Conservation (phyloP, 2,113 vertebrate genomes). For the Malurus alboscapulatus region DNA sequence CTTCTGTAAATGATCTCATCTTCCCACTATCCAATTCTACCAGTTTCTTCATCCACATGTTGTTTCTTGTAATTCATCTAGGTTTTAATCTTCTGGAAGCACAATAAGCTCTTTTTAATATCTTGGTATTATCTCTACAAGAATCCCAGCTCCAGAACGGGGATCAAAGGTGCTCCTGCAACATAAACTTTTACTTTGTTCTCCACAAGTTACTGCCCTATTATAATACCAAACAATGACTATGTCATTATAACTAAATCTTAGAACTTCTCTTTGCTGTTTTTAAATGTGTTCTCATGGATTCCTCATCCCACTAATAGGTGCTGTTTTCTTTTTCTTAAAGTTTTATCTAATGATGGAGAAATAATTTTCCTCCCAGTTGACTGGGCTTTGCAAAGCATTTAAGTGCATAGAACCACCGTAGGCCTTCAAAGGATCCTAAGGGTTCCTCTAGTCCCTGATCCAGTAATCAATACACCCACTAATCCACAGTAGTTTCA, state of each 20-base stretch:
- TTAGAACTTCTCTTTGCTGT: background rate
- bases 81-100: background rate
- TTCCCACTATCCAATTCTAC: background rate
- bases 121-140: background rate
- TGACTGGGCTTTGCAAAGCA: background rate
- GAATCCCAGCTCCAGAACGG: background rate
- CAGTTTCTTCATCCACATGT: background rate
- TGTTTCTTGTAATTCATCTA: background rate
- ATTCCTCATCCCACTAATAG: background rate
- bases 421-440: background rate
- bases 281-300: background rate
- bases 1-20: conserved; percentile 11
- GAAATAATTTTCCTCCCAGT: background rate
- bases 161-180: background rate
- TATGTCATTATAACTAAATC: background rate
- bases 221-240: background rate
- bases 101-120: background rate
- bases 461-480: background rate
- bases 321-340: background rate
- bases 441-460: background rate
- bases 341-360: background rate
- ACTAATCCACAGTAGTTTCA: background rate
- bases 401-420: background rate
- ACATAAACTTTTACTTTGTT: background rate
- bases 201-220: background rate